Evolutionary conservation across 2,113 vertebrate species (phyloP), one percentile per base, ranked within the genome.

Genomic region (Sylvilagus bachmani): DNA sequence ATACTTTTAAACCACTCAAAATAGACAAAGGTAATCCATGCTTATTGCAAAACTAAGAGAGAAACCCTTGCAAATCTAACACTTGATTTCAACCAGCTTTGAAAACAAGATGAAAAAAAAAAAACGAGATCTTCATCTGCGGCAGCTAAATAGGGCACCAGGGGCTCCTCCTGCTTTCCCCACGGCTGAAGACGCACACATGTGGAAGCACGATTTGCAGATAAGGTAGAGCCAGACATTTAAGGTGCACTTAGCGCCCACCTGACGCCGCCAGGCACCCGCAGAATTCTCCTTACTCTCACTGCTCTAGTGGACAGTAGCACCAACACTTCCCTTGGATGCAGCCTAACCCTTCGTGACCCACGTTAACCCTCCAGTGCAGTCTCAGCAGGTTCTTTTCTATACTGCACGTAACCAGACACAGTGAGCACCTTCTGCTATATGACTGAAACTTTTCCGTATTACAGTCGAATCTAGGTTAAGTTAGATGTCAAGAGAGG

Each of bases 21-120:
- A 86, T 27, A 93, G 62, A 71, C 21, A 74, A 92, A 95, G 88
- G 44, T 53, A 79, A 93, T 44, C 77, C 10, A 75, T 90, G 84
- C 74, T 84, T 53, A 53, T 24, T 83, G 83, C 22, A 80, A 70
- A 95, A 86, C 86, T 22, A 82, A 89, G 78, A 91, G 81, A 80
- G 55, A 86, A 94, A 91, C 2, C 24, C 10, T 82, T 55, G 66
- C 86, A 90, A 94, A 90, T 44, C 77, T 51, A 51, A 86, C 69
- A 93, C 89, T 38, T 86, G 91, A 95, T 22, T 92, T 89, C 77
- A 95, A 94, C 8, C 80, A 70, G 14, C 75, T 95, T 89, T 97
- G 74, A 95, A 96, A 94, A 75, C 25, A 91, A 95, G 31, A 94
- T 91, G 25, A 89, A 92, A 95, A 94, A 55, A n/a, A 25, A 89